Percentiles rank a stretch among this genome's conserved stretches.
These are phyloP conservation scores for Takifugu ocellatus DNA, from an alignment of 2,797 vertebrate species.

Conservation along the genomic window DNA sequence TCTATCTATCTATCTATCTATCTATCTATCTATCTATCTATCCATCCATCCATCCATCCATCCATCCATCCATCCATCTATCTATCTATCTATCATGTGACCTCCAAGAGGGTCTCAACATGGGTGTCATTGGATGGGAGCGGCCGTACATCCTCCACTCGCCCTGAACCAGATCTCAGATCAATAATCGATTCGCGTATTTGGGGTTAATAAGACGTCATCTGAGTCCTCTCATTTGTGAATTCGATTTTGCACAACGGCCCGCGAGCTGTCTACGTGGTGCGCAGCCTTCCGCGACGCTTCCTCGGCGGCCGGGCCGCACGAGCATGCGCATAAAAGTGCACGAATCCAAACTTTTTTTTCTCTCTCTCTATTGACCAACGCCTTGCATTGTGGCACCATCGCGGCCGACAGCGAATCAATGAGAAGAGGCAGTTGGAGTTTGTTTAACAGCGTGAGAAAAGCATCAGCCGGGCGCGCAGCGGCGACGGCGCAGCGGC, in stretches of 20 bases:
- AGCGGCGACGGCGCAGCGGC: too few relatives aligned
- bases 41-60: background rate
- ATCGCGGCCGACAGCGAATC: constrained; percentile 59
- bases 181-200: background rate
- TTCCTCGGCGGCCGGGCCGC: constrained; percentile 15
- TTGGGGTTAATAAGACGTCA: background rate
- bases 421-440: constrained; percentile 34
- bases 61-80: too few relatives aligned
- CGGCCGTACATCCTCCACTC: background rate
- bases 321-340: constrained; percentile 51
- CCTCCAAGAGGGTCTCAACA: background rate
- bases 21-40: too few relatives aligned
- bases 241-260: background rate
- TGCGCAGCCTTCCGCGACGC: constrained; percentile 30
- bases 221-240: background rate
- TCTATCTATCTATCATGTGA: too few relatives aligned
- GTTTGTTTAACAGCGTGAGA: background rate
- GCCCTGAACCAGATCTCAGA: background rate
- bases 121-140: background rate
- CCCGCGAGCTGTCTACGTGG: constrained; percentile 48
- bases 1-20: too few relatives aligned
- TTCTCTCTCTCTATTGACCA: constrained; percentile 49
- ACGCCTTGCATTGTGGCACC: constrained; percentile 75
- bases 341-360: constrained; percentile 60
- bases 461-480: background rate